Conservation (phyloP, 2,797 vertebrate genomes). For the Notolepis coatsorum region DNA sequence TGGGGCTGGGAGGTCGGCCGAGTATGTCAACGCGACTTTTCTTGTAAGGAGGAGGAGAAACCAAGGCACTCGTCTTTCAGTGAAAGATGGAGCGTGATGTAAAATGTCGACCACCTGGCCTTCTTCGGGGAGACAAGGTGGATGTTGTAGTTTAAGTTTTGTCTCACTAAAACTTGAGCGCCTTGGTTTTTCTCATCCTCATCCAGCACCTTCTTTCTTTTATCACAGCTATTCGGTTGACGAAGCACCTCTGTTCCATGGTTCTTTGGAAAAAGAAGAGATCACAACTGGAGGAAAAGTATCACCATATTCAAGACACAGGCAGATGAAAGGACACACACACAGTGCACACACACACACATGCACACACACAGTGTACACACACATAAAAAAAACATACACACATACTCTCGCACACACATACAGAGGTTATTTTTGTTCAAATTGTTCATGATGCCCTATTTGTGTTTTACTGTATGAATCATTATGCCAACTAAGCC, state of each 20-base stretch:
- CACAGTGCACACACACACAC: not conserved
- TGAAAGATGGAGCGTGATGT: not conserved
- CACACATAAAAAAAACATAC: not conserved
- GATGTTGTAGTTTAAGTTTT: no score
- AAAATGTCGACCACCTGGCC: no score
- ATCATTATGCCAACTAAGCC: constrained; percentile 10
- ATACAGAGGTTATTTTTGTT: not conserved
- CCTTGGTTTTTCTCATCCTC: no score
- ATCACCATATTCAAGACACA: not conserved
- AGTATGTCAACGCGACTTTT: constrained; percentile 40
- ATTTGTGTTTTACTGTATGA: not conserved
- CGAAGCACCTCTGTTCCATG: no score
- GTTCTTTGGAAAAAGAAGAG: constrained; percentile 3
- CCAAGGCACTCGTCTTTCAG: not conserved
- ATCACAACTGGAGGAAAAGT: not conserved
- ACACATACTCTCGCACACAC: not conserved
- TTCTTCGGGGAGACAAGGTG: no score
- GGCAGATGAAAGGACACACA: not conserved
- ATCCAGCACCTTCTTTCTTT: no score
- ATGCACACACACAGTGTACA: not conserved
- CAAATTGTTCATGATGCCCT: not conserved
- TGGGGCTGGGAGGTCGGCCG: constrained; percentile 37
- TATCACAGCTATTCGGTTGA: no score
- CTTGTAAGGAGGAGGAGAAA: not conserved
- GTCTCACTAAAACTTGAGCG: no score